These are phyloP conservation scores for Eupeodes latifasciatus DNA, from an alignment of 2,888 invertebrate species.

Conservation along the genomic window DNA sequence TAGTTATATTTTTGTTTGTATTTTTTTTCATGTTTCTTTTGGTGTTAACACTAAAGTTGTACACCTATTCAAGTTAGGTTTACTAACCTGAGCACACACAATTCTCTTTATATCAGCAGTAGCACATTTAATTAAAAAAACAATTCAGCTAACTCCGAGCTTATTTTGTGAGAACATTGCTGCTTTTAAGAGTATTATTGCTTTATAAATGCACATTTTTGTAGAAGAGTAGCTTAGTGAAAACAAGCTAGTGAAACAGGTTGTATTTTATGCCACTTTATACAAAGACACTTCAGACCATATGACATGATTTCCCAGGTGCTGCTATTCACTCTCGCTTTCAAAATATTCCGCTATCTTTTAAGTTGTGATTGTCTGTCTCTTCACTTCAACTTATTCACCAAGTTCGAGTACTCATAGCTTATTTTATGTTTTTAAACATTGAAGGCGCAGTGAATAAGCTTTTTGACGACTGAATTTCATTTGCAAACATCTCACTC, in stretches of 20 bases:
- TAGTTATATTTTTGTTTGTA: background rate
- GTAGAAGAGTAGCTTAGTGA: conserved; percentile 1
- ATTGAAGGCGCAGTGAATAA: conserved; percentile 26
- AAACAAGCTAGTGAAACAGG: conserved; percentile 42
- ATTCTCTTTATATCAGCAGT: conserved; percentile 2
- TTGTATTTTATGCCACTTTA: conserved; percentile 25
- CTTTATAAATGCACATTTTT: background rate
- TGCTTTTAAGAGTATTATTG: conserved; percentile 40
- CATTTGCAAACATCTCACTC: background rate
- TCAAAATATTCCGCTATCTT: conserved; percentile 67
- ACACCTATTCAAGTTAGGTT: background rate
- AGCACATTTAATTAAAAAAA: background rate
- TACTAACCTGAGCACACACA: background rate
- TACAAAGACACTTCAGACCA: conserved; percentile 16
- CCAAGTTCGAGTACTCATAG: background rate
- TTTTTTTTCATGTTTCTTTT: conserved; percentile 7
- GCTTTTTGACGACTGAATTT: conserved; percentile 38
- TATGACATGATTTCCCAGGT: conserved; percentile 65
- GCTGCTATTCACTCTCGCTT: conserved; percentile 63
- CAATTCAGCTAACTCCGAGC: conserved; percentile 13
- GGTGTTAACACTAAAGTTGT: background rate
- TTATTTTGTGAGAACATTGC: background rate
- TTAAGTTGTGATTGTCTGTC: conserved; percentile 8
- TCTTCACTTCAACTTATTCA: background rate
- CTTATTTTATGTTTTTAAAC: background rate